Evolutionary conservation across 2,888 invertebrate genomes (phyloP).

Genomic region (Icerya purchasi): DNA sequence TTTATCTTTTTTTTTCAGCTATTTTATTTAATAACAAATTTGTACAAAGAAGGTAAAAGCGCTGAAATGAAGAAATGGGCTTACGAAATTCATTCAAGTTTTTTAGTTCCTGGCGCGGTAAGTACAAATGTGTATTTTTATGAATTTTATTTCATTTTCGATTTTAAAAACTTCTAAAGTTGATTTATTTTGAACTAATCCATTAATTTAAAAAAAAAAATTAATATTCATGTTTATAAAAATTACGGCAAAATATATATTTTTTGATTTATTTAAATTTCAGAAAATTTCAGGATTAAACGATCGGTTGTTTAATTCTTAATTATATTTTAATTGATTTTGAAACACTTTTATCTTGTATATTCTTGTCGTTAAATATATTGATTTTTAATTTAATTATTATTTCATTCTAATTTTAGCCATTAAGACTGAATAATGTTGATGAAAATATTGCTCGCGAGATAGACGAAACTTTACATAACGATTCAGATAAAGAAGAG

Average conservation of each 20-base stretch:
- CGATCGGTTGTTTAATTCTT: too few species aligned
- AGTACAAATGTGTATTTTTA: conserved; percentile 24
- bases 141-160: not conserved
- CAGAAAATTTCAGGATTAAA: too few species aligned
- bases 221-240: too few species aligned
- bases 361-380: too few species aligned
- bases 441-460: conserved; percentile 74
- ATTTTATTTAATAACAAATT: conserved; percentile 78
- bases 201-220: too few species aligned
- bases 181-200: too few species aligned
- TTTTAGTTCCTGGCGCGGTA: conserved; percentile 72
- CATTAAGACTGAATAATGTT: conserved; percentile 51
- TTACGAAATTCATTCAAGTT: conserved; percentile 94
- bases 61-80: conserved; percentile 96
- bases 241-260: too few species aligned
- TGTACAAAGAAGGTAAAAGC: conserved; percentile 61
- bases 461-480: conserved; percentile 65
- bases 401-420: conserved; percentile 32
- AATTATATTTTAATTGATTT: too few species aligned
- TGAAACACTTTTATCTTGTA: too few species aligned
- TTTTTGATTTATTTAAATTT: too few species aligned
- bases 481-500: conserved; percentile 75
- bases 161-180: too few species aligned
- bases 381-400: not conserved
- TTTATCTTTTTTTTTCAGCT: conserved; percentile 28